Base-by-base conservation (phyloP, 2,797 vertebrate species). In the Fundulus diaphanus region DNA sequence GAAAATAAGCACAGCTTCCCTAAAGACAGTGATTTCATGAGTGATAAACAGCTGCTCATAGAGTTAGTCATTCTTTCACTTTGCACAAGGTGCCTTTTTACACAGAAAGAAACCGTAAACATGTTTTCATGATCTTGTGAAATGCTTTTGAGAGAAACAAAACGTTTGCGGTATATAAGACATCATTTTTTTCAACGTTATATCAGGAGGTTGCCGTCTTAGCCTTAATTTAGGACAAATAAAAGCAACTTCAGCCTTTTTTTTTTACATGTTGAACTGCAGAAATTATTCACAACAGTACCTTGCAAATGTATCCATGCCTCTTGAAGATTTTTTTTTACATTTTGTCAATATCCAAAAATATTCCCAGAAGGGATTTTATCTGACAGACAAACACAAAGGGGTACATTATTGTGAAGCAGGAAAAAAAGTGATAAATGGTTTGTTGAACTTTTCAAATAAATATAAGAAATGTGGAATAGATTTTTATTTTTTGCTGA, bases 81-180 rank as follows among this genome's bases (percentile, higher is more conserved):
- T 81, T 68, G 44, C 80, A 82, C 69, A 76, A 74, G 40, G 57
- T 77, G 74, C 52, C 73, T 83, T 90, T 83, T 87, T 2, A 74
- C 87, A 85, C 85, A 84, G 75, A 87, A n/a, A 80, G 31, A 85
- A 72, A 52, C 6, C 27, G 70, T 87, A 87, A 93, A 92, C 90
- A 93, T 85, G 86, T 87, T 87, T 83, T 15, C 46, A 4, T n/a
- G 29, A 76, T 24, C 5, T 40, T 44, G 2, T 13, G 15, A 31
- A 16, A 46, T 40, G 42, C 18, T 76, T 85, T 77, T 67, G 48
- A 2, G 13, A n/a, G 24, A n/a, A 44, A 15, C n/a, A 46, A 8
- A 51, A 59, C 42, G 7, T 7, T 44, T 44, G 7, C 42, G 7
- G 12, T 44, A 44, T 7, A 44, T 12, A 44, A 44, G 7, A 44